A percentile compares a stretch with the other conserved stretches of the same genome.
phyloP scores from a whole-genome alignment of 2,888 invertebrate species.

The Nipponacmea schrenckii region DNA sequence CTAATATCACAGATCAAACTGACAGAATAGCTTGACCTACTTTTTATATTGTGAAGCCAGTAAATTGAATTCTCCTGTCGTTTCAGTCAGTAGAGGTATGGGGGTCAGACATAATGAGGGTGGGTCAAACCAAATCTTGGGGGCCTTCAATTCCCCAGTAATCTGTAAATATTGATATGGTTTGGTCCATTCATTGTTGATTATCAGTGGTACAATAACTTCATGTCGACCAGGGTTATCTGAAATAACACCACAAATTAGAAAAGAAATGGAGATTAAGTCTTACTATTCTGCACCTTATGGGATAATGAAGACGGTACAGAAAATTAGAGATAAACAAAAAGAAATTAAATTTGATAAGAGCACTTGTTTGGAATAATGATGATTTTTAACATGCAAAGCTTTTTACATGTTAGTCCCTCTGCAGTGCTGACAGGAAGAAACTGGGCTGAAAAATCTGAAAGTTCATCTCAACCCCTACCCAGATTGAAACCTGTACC shows the following conservation, averaged over 20 bases:
- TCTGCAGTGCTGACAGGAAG: too few relatives aligned
- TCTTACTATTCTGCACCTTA: too few relatives aligned
- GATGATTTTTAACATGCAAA: too few relatives aligned
- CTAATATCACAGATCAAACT: background rate
- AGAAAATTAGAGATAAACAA: background rate
- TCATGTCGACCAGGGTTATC: slow-evolving; percentile 58
- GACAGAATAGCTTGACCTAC: slow-evolving; percentile 43
- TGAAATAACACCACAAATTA: slow-evolving; percentile 27
- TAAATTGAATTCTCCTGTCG: slow-evolving; percentile 57
- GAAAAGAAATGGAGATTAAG: background rate
- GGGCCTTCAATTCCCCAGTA: slow-evolving; percentile 58
- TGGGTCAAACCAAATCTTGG: slow-evolving; percentile 65
- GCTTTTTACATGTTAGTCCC: too few relatives aligned
- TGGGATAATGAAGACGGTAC: background rate
- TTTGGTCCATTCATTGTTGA: slow-evolving; percentile 59
- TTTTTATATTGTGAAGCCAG: slow-evolving; percentile 56
- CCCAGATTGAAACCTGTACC: too few relatives aligned
- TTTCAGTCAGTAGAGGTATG: slow-evolving; percentile 61
- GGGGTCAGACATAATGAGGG: slow-evolving; percentile 63
- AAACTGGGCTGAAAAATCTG: too few relatives aligned
- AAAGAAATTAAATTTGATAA: too few relatives aligned
- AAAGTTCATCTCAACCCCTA: too few relatives aligned
- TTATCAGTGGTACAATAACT: slow-evolving; percentile 58
- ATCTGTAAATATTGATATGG: slow-evolving; percentile 64
- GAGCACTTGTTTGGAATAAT: too few relatives aligned